Evolutionary conservation across 2,113 vertebrate genomes (phyloP), one percentile per base, ranked within the genome.

Genomic region (Ascaphus truei): DNA sequence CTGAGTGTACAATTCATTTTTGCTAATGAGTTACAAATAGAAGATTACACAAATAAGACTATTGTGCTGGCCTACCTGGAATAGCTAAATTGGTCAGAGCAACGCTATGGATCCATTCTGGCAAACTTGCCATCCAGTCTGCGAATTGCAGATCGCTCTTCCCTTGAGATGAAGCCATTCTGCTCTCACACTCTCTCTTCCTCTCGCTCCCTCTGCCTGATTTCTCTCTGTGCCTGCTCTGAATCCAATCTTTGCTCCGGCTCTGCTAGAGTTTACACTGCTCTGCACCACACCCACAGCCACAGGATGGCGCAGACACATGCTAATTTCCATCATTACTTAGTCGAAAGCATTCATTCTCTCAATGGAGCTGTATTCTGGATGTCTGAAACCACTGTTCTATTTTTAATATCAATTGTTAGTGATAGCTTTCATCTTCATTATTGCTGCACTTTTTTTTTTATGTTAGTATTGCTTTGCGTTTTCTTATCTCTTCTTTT

Each of bases 91-190:
- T 97, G 80, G 93, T 93, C 71, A 98, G 93, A 53, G 95, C 93
- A 41, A 87, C 85, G 48, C 79, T 81, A 83, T 95, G 94, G 86
- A 98, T 91, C 89, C 85, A 93, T 73, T 86, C 82, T 1, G 96
- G 96, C 78, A 98, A 88, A 85, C 86, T 90, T 72, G 93, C 86
- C 96, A 98, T 98, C 96, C 96, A 98, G 90, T 98, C 95, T 4
- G 93, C 94, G 73, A 93, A 91, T 50, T 89, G 85, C 79, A 90
- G 76, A 81, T 98, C 95, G 60, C 79, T 86, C 84, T 90, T 96
- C 78, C 93, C 93, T 75, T 94, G 94, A 88, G 93, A 98, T 39
- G 95, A 93, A 86, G 96, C 96, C 95, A 98, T 96, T 64, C 88
- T 80, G 83, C 73, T 22, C n/a, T 7, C 68, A 75, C 3, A 7